phyloP scores from a whole-genome alignment of 2,888 invertebrate genomes.

The Drosophila parthenogenetica region DNA sequence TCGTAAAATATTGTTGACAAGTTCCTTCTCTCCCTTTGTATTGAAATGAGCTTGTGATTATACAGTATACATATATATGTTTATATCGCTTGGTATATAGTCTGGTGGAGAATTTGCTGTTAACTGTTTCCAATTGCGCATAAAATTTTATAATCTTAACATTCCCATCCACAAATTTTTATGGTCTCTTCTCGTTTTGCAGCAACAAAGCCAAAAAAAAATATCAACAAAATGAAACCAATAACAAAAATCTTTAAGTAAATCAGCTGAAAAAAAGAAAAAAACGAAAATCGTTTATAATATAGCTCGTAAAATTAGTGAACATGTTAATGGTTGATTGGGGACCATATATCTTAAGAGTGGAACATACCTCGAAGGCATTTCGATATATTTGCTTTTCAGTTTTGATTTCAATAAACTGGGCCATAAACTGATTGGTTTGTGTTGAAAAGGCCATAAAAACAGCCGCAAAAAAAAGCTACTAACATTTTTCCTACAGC shows the following conservation, averaged over 20 bases:
- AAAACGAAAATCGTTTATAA: constrained; percentile 63
- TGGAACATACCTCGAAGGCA: constrained; percentile 30
- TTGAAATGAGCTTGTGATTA: constrained; percentile 73
- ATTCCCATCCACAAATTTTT: constrained; percentile 42
- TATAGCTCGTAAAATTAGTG: constrained; percentile 77
- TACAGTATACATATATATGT: neutral
- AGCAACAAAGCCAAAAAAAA: constrained; percentile 56
- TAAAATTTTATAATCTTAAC: constrained; percentile 76
- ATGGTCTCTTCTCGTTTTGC: constrained; percentile 17
- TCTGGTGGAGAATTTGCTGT: constrained; percentile 71
- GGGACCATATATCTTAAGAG: constrained; percentile 62
- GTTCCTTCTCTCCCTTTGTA: constrained; percentile 74
- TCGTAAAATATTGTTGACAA: constrained; percentile 80
- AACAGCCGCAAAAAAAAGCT: constrained; percentile 16
- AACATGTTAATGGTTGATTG: constrained; percentile 82
- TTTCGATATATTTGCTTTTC: constrained; percentile 47
- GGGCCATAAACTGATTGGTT: constrained; percentile 67
- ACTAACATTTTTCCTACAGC: neutral
- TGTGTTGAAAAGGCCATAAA: constrained; percentile 74
- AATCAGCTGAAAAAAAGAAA: no score
- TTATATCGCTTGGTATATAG: constrained; percentile 20
- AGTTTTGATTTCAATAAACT: constrained; percentile 56
- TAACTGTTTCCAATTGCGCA: constrained; percentile 80
- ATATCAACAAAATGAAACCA: constrained; percentile 32
- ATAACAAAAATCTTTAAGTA: constrained; percentile 13